These are phyloP conservation scores for Plemyria rubiginata DNA, from an alignment of 2,888 invertebrate species.

Conservation along the genomic window DNA sequence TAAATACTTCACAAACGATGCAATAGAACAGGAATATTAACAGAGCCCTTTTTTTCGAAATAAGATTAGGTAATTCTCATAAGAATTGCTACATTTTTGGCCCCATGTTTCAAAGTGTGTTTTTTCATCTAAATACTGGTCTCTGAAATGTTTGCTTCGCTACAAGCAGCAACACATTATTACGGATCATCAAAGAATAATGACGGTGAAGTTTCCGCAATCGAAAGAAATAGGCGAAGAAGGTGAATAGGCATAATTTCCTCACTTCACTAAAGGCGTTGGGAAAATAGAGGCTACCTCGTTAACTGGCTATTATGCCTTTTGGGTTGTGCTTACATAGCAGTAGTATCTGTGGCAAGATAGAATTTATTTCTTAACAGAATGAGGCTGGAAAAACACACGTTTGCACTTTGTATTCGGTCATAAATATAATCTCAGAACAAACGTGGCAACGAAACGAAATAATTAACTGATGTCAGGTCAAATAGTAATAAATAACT, in stretches of 20 bases:
- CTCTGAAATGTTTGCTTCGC: not conserved
- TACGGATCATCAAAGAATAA: constrained; percentile 41
- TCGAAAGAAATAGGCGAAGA: constrained; percentile 45
- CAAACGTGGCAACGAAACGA: not conserved
- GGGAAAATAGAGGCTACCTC: constrained; percentile 36
- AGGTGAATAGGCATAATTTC: constrained; percentile 48
- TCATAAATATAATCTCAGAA: not conserved
- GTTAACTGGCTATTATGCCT: constrained; percentile 31
- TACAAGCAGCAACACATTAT: constrained; percentile 24
- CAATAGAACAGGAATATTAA: too few species aligned
- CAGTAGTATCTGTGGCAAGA: constrained; percentile 4
- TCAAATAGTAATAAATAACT: too few species aligned
- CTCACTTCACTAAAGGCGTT: constrained; percentile 38
- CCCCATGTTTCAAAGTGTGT: too few species aligned
- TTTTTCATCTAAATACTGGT: not conserved
- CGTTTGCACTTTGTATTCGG: not conserved
- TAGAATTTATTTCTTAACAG: constrained; percentile 12
- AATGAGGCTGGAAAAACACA: not conserved
- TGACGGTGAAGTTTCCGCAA: constrained; percentile 45
- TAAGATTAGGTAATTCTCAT: too few species aligned
- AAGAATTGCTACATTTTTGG: too few species aligned
- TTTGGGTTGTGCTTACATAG: constrained; percentile 16
- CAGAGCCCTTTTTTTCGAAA: too few species aligned
- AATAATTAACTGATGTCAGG: too few species aligned
- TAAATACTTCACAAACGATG: too few species aligned